Base-by-base conservation (phyloP, 2,113 vertebrate genomes). In the Psittacula cyanocephala region DNA sequence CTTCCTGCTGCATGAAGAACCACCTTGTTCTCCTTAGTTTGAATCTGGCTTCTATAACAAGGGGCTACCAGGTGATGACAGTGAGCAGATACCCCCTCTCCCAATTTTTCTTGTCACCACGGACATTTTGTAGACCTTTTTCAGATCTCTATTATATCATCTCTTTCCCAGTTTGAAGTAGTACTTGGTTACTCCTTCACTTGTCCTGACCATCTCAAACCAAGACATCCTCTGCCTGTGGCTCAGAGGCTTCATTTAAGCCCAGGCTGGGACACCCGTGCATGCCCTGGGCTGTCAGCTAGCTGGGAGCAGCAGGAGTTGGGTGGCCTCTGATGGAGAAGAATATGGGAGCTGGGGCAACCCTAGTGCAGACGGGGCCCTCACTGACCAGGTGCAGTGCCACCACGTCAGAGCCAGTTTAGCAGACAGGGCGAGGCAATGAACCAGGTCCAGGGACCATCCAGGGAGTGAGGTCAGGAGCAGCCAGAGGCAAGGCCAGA, bases 381-480 rank as follows among this genome's bases (percentile, higher is more conserved):
- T 83, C 1, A 0, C 35, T 62, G 44, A 6, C 31, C 1, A 6
- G 6, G 4, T 2, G 0, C 25, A 47, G 31, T 78, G 28, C 49
- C 60, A 62, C 53, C 9, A 3, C 17, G 4, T 63, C 59, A 67
- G 25, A 71, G 28, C 31, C 6, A 3, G 4, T 4, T 74, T 62
- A 41, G 31, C 17, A 74, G 59, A 43, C 27, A 47, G 33, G 8
- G 9, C 86, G 63, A 90, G 25, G 23, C 55, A 23, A 41, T 37
- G 31, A 64, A 80, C 20, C 24, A 52, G 11, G 13, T 31, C 27
- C 27, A 31, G 25, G 6, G 6, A 67, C 35, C 37, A 13, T 37
- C 20, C 15, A 43, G 50, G 46, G 12, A 49, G 31, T 53, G 1
- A 1, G 15, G 7, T 62, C 49, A 65, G 64, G n/a, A 86, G 33